Base-by-base conservation (phyloP, 1,140 invertebrate species). In the Bombus difficillimus region DNA sequence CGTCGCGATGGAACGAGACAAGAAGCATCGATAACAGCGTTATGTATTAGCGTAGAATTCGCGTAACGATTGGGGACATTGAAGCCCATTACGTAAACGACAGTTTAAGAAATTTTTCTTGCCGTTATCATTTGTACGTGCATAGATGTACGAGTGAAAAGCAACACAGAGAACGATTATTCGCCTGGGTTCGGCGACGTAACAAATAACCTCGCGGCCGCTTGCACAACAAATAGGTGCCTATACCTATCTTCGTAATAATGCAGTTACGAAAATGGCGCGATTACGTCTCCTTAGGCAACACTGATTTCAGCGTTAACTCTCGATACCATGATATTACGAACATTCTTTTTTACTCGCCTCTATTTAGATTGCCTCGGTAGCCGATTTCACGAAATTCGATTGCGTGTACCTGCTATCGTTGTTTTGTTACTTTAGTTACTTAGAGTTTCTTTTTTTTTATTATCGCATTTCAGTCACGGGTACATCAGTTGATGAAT, bases 191-290 rank as follows among this genome's bases (percentile, higher is more conserved):
- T 89, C 66, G 87, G 85, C 88, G 89, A 90, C 92, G 91, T 92
- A 93, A 92, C 88, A 83, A 92, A 93, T 93, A 92, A 92, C 88
- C 83, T 87, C 88, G 86, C 82, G 89, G 81, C 74, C 88, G 87
- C 91, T 93, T 93, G 88, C 91, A 93, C 92, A 92, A 92, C 90
- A 83, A 87, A 43, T 92, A 90, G 91, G 86, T 90, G 89, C 81
- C 87, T 87, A 81, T 86, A 82, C 75, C 88, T 93, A 93, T 91
- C 89, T 91, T 92, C 90, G 92, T 93, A 94, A 93, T 94, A 93
- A 93, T 92, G 91, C 90, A 92, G 93, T 94, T 93, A 94, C 93
- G 91, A 93, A 93, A 93, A 94, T 92, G 91, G 91, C 90, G 84
- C 89, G 92, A 93, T 93, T 94, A 93, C 89, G 89, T 91, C 90